Percentiles rank a stretch among this genome's conserved stretches.
These are phyloP conservation scores for Scartelaos histophorus DNA, from an alignment of 2,113 vertebrate species.

Conservation along the genomic window DNA sequence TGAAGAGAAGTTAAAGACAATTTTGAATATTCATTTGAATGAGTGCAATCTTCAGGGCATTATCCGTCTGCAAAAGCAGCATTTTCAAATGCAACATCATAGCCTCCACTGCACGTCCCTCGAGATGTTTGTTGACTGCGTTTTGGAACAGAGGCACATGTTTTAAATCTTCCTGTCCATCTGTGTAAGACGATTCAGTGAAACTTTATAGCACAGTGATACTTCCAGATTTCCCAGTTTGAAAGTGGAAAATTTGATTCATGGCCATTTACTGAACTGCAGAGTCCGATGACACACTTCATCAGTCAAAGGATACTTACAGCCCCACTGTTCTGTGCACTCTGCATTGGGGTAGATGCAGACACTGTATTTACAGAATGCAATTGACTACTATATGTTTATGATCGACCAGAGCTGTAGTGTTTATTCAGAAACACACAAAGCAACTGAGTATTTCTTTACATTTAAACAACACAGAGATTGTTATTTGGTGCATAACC, in stretches of 20 bases:
- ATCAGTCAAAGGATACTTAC: constrained; percentile 48
- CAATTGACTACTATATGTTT: neutral
- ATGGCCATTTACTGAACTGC: constrained; percentile 52
- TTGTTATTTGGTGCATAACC: neutral
- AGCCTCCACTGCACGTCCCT: constrained; percentile 24
- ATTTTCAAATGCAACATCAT: constrained; percentile 31
- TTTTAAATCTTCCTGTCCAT: constrained; percentile 51
- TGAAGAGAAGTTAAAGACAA: constrained; percentile 19
- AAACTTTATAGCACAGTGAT: constrained; percentile 43
- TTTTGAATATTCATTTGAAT: constrained; percentile 28
- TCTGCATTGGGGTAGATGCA: constrained; percentile 25
- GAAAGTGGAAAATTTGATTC: constrained; percentile 63
- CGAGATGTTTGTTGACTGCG: constrained; percentile 35
- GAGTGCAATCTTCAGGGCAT: constrained; percentile 15
- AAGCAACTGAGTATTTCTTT: neutral
- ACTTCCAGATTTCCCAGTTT: constrained; percentile 54
- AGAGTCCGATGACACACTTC: constrained; percentile 59
- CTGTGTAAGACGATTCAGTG: constrained; percentile 38
- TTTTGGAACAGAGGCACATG: constrained; percentile 46
- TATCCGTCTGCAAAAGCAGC: constrained; percentile 6
- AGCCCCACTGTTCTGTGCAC: constrained; percentile 13
- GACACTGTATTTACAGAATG: neutral
- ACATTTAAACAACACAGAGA: neutral
- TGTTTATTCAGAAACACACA: neutral
- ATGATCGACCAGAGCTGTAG: neutral